Conservation (phyloP, 2,888 invertebrate genomes). For the Nemotelus pantherinus region DNA sequence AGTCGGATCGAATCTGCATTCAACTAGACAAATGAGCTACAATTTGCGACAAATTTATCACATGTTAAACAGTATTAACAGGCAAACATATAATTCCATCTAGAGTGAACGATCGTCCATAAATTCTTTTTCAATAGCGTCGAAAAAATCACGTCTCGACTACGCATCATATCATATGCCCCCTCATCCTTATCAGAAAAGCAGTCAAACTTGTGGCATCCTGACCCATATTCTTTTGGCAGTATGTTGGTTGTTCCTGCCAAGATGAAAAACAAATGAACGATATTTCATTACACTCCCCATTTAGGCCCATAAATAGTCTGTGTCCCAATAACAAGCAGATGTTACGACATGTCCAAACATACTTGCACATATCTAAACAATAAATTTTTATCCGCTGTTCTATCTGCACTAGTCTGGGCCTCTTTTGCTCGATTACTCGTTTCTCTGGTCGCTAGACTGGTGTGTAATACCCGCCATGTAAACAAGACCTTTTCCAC, state of each 20-base stretch:
- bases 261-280: slow-evolving; percentile 4
- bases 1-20: too few relatives aligned
- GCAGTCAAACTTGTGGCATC: not conserved
- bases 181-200: not conserved
- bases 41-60: too few relatives aligned
- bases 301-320: slow-evolving; percentile 15
- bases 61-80: not conserved
- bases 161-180: not conserved
- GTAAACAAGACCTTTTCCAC: not conserved
- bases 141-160: slow-evolving; percentile 4
- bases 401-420: not conserved
- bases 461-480: not conserved
- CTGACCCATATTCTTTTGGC: too few relatives aligned
- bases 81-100: not conserved
- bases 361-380: slow-evolving; percentile 2
- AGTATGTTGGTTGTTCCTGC: not conserved
- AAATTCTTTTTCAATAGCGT: not conserved
- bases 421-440: too few relatives aligned
- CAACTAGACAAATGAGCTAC: too few relatives aligned
- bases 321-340: slow-evolving; percentile 20
- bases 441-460: too few relatives aligned
- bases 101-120: slow-evolving; percentile 1
- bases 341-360: not conserved
- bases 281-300: slow-evolving; percentile 18
- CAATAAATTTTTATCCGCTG: slow-evolving; percentile 22